A percentile compares a stretch with the other conserved stretches of the same genome.
These are phyloP conservation scores for Cordilura impudica DNA, from an alignment of 2,888 invertebrate genomes.

Conservation along the genomic window DNA sequence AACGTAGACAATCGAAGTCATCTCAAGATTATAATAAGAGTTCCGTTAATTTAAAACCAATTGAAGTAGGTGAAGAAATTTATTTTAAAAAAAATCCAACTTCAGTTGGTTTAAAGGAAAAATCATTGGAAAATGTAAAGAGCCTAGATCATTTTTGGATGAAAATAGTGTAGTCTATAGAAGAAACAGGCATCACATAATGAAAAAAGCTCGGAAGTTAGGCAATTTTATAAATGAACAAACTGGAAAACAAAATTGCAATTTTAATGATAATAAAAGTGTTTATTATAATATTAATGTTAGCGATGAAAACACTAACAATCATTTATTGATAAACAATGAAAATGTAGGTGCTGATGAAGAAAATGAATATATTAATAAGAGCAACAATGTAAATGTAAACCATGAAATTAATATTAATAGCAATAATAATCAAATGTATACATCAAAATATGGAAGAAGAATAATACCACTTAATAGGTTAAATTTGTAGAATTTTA, in stretches of 20 bases:
- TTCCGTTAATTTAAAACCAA: too few species aligned
- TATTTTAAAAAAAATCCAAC: too few species aligned
- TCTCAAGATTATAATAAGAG: too few species aligned
- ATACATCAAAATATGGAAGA: slow-evolving; percentile 20
- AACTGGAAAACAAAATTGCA: too few species aligned
- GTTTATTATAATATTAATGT: slow-evolving; percentile 2
- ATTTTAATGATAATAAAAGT: background rate
- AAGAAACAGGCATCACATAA: too few species aligned
- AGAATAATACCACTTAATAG: slow-evolving; percentile 21
- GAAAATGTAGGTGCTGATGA: background rate
- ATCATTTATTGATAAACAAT: background rate
- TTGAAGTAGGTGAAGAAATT: too few species aligned
- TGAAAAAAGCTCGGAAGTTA: background rate
- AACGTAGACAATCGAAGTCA: too few species aligned
- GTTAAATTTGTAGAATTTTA: slow-evolving; percentile 26
- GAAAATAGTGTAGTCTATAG: too few species aligned
- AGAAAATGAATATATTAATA: background rate
- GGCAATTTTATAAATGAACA: background rate
- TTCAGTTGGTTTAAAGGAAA: too few species aligned
- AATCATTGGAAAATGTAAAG: too few species aligned
- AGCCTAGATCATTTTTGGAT: too few species aligned
- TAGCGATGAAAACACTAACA: background rate
- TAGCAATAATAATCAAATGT: background rate
- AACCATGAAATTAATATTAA: background rate
- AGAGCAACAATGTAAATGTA: too few species aligned